Evolutionary conservation across 2,888 invertebrate genomes (phyloP).

Genomic region (Trissonchulus sp.): DNA sequence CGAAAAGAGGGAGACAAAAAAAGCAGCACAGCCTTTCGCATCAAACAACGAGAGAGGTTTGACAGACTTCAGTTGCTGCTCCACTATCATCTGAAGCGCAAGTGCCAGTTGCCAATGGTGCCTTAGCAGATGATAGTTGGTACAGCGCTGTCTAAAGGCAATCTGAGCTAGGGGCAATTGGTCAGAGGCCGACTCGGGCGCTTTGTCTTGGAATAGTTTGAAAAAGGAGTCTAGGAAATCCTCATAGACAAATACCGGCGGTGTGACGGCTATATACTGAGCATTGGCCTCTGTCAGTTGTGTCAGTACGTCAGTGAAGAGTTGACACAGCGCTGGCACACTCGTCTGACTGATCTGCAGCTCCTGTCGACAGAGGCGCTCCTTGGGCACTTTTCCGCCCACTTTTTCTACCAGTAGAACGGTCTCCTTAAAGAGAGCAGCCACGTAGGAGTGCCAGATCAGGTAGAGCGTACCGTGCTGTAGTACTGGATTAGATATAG

Average conservation of each 20-base stretch:
- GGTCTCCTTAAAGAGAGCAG: not conserved
- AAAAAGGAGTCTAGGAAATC: not conserved
- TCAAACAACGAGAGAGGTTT: slow-evolving; percentile 14
- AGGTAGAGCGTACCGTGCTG: slow-evolving; percentile 17
- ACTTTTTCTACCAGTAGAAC: slow-evolving; percentile 20
- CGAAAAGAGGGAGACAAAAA: slow-evolving; percentile 6
- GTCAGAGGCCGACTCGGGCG: not conserved
- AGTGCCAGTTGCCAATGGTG: slow-evolving; percentile 1
- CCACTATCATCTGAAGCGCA: not conserved
- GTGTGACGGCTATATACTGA: not conserved
- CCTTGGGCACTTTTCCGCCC: slow-evolving; percentile 13
- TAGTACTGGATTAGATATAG: slow-evolving; percentile 4
- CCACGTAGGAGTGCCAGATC: not conserved
- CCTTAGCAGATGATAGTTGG: slow-evolving; percentile 19
- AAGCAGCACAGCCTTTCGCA: not conserved
- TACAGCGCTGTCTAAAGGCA: slow-evolving; percentile 7
- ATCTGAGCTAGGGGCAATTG: not conserved
- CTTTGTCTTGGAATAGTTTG: not conserved
- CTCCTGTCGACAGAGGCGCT: slow-evolving; percentile 23
- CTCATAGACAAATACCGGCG: not conserved
- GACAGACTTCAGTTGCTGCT: not conserved
- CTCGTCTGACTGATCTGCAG: not conserved
- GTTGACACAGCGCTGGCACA: not conserved
- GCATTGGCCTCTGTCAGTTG: slow-evolving; percentile 2
- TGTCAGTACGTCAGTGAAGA: not conserved